Evolutionary conservation across 2,888 invertebrate genomes (phyloP), one percentile per base, ranked within the genome.

Genomic region (Leptopilina drosophilae): DNA sequence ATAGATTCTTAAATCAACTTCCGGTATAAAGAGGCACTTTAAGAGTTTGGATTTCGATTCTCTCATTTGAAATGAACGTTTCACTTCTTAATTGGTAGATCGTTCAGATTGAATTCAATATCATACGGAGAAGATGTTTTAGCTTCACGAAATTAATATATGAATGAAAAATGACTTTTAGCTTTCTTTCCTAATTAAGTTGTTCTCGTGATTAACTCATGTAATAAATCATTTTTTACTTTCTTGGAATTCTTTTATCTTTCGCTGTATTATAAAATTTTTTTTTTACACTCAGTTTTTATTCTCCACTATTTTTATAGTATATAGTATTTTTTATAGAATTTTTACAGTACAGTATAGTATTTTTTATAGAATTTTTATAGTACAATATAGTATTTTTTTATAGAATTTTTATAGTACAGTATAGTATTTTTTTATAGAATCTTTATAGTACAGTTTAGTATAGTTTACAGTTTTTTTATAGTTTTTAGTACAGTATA

Each of bases 1-100:
- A 26, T 40, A 56, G 56, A 56, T 73, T 73, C 33, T 73, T 56
- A 56, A 73, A n/a, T 56, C 33, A 8, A 73, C 56, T 73, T 73
- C 73, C 73, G 73, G 73, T 33, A 73, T 53, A 73, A 1, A 73
- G 56, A 56, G 1, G 11, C 49, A 49, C 26, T 56, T n/a, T 73
- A 9, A 46, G 56, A 62, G 62, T 78, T 79, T 82, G 79, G 81
- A 80, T 82, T 82, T 20, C 80, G 80, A 78, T 80, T 82, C 81
- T 84, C 82, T 82, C 81, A 20, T 84, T 82, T 81, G 81, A 82
- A 82, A 46, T 76, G 81, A 77, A 79, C 82, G 82, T 84, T 84
- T 84, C 84, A 84, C 84, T 84, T 83, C 82, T 82, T 84, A 84
- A 84, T 84, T 83, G 79, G 77, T 78, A 81, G 80, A 79, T 82